Percentiles rank a stretch among this genome's conserved stretches.
Conservation (phyloP, 2,113 vertebrate genomes). For the Eulemur macaco region DNA sequence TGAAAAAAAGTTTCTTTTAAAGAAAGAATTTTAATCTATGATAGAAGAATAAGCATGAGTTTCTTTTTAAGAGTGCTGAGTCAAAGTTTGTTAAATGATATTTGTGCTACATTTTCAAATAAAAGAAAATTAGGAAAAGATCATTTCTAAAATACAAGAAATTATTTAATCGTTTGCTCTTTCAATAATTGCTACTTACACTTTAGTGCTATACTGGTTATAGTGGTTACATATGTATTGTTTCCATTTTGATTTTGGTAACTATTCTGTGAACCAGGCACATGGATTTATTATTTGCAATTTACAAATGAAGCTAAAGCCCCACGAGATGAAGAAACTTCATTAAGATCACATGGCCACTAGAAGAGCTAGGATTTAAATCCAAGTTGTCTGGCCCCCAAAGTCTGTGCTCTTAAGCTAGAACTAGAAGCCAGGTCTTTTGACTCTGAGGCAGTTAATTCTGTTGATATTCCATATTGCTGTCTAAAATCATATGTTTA, state of each 20-base stretch:
- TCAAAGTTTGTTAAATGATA: neutral
- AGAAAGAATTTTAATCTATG: neutral
- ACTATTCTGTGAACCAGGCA: neutral
- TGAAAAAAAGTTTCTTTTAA: constrained; percentile 71
- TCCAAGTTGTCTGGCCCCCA: neutral
- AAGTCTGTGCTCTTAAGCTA: neutral
- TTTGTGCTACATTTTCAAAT: constrained; percentile 8
- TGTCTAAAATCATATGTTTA: constrained; percentile 1
- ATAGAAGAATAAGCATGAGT: neutral
- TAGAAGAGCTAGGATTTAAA: neutral
- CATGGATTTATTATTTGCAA: constrained; percentile 8
- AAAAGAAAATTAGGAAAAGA: neutral
- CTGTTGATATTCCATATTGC: neutral
- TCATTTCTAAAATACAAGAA: neutral
- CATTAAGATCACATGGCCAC: neutral
- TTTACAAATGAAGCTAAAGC: neutral
- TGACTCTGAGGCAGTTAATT: neutral
- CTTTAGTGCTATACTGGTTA: neutral
- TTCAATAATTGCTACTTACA: neutral
- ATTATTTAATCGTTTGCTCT: neutral
- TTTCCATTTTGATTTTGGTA: neutral
- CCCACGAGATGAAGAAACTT: neutral
- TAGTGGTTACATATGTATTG: neutral
- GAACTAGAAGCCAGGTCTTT: neutral
- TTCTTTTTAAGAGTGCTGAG: neutral